Conservation (phyloP, 2,113 vertebrate species). For the Microcebus lehilahytsara region DNA sequence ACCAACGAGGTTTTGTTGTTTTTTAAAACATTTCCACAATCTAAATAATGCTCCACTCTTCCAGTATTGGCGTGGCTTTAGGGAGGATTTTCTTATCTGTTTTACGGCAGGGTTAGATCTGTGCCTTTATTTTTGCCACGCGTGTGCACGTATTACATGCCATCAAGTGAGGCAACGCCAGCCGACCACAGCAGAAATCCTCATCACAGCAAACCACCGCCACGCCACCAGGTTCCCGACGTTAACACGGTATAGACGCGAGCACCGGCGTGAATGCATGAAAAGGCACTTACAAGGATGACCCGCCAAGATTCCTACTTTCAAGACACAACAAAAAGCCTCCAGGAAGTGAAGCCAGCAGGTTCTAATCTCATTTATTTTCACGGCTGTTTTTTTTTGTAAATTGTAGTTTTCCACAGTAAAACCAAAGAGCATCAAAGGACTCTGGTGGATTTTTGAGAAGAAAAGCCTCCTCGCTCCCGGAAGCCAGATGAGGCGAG, state of each 20-base stretch:
- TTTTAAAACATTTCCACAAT: not conserved
- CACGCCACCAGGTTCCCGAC: not conserved
- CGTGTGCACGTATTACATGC: not conserved
- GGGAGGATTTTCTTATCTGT: not conserved
- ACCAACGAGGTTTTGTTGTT: not conserved
- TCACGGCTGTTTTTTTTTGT: not conserved
- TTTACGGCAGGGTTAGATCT: not conserved
- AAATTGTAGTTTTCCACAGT: conserved; percentile 15
- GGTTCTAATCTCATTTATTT: not conserved
- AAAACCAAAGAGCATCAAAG: not conserved
- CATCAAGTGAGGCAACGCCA: not conserved
- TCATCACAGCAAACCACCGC: not conserved
- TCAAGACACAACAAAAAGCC: conserved; percentile 30
- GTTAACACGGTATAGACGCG: not conserved
- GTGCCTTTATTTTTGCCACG: not conserved
- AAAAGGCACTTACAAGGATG: not conserved
- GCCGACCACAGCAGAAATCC: not conserved
- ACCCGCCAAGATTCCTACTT: not conserved
- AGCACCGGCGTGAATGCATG: not conserved
- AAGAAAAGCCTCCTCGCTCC: not conserved
- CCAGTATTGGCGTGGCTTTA: accelerated
- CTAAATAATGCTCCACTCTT: not conserved
- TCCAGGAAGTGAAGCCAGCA: conserved; percentile 32
- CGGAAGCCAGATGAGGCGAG: not conserved
- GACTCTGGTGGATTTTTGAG: not conserved